These are phyloP conservation scores for Nomada lathburiana DNA, from an alignment of 2,888 invertebrate genomes.

Conservation along the genomic window DNA sequence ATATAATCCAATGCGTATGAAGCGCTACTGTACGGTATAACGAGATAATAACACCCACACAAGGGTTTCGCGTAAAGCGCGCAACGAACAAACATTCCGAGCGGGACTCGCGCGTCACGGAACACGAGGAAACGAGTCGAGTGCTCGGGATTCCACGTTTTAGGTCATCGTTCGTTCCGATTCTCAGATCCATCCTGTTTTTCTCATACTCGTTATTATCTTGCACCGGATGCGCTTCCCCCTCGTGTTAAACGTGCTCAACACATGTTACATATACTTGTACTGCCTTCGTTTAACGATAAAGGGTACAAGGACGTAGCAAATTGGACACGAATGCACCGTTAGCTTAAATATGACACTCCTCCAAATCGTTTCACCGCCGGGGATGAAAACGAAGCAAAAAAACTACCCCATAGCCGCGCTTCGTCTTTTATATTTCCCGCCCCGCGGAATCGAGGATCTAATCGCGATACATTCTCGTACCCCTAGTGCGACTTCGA, in stretches of 20 bases:
- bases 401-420: no score
- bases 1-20: constrained; percentile 43
- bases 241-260: constrained; percentile 37
- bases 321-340: not conserved
- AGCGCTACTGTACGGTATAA: constrained; percentile 53
- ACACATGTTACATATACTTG: constrained; percentile 52
- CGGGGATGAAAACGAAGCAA: not conserved
- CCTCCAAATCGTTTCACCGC: not conserved
- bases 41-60: constrained; percentile 54
- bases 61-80: constrained; percentile 37
- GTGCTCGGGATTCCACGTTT: constrained; percentile 56
- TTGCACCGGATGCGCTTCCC: constrained; percentile 48
- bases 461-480: constrained; percentile 6
- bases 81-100: constrained; percentile 42
- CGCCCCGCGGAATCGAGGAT: not conserved
- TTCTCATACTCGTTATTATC: constrained; percentile 52
- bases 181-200: constrained; percentile 58
- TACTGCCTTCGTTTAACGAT: constrained; percentile 31
- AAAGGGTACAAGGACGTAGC: constrained; percentile 9
- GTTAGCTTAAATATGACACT: not conserved
- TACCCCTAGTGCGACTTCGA: constrained; percentile 40
- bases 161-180: constrained; percentile 65
- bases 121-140: constrained; percentile 48
- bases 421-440: constrained; percentile 30
- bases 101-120: constrained; percentile 41